Conservation (phyloP, 2,797 vertebrate genomes). For the Microchirus variegatus region DNA sequence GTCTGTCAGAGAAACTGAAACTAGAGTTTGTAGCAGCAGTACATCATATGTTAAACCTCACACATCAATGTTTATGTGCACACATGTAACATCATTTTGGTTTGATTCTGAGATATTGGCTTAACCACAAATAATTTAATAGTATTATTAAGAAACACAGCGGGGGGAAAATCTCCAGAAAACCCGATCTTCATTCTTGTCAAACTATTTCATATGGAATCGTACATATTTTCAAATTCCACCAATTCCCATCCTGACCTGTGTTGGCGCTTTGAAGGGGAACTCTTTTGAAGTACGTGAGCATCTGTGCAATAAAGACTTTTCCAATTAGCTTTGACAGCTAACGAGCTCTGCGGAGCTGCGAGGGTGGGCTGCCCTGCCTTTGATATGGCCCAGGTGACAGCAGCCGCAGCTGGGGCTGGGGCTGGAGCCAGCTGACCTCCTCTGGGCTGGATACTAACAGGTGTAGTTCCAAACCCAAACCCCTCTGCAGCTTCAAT, state of each 20-base stretch:
- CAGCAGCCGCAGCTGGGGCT: conserved; percentile 26
- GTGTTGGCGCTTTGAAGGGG: conserved; percentile 55
- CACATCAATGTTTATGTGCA: no score
- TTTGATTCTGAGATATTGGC: no score
- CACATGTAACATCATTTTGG: no score
- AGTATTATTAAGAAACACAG: no score
- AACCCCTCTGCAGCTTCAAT: conserved; percentile 4
- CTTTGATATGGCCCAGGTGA: conserved; percentile 48
- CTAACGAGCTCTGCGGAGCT: conserved; percentile 57
- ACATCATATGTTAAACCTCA: no score
- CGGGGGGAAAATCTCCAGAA: no score
- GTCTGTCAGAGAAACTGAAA: neutral
- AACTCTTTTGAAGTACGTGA: conserved; percentile 69
- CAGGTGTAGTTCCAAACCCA: conserved; percentile 10
- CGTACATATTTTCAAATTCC: conserved; percentile 41
- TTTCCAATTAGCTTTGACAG: conserved; percentile 40
- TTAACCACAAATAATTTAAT: no score
- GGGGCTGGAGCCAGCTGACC: conserved; percentile 18
- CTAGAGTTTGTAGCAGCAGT: no score
- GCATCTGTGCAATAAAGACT: conserved; percentile 60
- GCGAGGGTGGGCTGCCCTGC: conserved; percentile 13
- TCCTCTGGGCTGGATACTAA: conserved; percentile 19
- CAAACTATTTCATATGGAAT: conserved; percentile 21
- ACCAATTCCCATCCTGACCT: conserved; percentile 45
- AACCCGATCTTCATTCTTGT: neutral